Conservation (phyloP, 2,797 vertebrate genomes). For the Allobates femoralis region DNA sequence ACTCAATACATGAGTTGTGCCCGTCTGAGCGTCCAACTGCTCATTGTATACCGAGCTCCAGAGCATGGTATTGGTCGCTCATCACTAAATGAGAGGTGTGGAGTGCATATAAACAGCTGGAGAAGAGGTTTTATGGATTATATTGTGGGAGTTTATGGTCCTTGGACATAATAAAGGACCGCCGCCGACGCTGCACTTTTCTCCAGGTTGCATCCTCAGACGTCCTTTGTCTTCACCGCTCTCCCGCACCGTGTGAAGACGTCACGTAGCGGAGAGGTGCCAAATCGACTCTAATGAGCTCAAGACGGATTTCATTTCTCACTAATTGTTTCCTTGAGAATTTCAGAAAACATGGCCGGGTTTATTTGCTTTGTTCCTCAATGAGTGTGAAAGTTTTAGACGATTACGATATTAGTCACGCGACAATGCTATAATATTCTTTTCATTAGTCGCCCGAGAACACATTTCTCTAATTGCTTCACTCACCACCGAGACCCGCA, state of each 20-base stretch:
- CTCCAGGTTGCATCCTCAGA: background rate
- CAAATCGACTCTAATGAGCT: conserved; percentile 45
- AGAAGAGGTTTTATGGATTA: background rate
- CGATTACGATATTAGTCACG: conserved; percentile 48
- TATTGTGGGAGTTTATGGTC: background rate
- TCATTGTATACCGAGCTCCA: too few species aligned
- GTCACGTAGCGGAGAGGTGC: conserved; percentile 9
- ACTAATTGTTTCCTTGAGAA: conserved; percentile 54
- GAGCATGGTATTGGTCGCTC: too few species aligned
- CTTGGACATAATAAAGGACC: background rate
- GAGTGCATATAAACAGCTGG: background rate
- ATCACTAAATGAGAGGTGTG: too few species aligned
- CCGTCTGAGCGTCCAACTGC: too few species aligned
- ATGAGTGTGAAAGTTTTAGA: conserved; percentile 54
- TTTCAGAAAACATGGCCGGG: conserved; percentile 41
- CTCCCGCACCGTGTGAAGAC: background rate
- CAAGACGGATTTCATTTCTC: conserved; percentile 40
- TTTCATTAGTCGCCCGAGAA: conserved; percentile 17
- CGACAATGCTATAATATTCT: conserved; percentile 36
- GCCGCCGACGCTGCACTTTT: background rate
- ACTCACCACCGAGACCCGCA: background rate
- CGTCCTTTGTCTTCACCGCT: background rate
- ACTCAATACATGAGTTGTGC: too few species aligned
- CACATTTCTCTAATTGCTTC: conserved; percentile 3
- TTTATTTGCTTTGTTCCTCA: conserved; percentile 52